Evolutionary conservation across 2,113 vertebrate genomes (phyloP).

Genomic region (Meriones unguiculatus): DNA sequence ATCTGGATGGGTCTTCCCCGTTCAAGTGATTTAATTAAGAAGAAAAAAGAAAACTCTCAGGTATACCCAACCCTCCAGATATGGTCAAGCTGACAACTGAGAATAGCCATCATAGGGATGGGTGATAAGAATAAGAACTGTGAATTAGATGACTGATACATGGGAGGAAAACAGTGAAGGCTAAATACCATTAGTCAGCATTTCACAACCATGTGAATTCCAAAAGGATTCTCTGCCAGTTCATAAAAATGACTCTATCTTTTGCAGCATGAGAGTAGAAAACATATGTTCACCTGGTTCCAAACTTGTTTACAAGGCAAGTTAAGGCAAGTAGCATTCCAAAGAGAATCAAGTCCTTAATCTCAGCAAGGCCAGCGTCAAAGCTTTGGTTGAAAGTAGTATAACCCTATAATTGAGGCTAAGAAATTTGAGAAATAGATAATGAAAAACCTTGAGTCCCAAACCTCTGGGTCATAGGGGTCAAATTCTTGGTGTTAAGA

Average conservation of each 20-base stretch:
- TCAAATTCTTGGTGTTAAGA: background rate
- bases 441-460: background rate
- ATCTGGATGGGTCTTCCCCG: background rate
- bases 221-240: background rate
- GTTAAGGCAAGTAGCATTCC: background rate
- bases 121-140: background rate
- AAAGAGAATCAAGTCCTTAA: background rate
- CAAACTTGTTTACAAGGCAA: background rate
- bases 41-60: background rate
- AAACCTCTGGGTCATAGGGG: background rate
- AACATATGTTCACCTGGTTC: background rate
- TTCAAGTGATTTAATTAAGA: background rate
- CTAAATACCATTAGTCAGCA: background rate
- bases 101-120: no score
- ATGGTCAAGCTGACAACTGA: background rate
- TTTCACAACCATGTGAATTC: background rate
- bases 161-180: background rate
- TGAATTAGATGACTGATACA: background rate
- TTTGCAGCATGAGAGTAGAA: background rate
- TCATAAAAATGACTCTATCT: background rate
- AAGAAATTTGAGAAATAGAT: background rate
- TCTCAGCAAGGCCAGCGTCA: background rate
- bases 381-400: background rate
- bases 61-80: background rate
- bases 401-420: background rate